Conservation (phyloP, 2,888 invertebrate genomes). For the Drosophila kanekoi region DNA sequence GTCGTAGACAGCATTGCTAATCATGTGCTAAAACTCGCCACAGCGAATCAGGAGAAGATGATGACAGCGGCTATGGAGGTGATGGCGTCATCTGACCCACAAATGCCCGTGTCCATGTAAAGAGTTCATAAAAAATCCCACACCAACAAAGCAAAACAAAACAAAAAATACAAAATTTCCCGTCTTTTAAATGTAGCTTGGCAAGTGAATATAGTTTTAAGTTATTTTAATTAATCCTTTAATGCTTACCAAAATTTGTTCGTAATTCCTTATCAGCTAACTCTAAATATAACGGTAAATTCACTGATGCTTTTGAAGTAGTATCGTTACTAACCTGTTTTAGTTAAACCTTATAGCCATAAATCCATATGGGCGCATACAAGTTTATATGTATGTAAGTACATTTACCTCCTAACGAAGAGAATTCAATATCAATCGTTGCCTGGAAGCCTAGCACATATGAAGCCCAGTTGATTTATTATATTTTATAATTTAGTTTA, state of each 20-base stretch:
- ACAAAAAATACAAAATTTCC: slow-evolving; percentile 13
- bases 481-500: slow-evolving; percentile 31
- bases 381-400: slow-evolving; percentile 15
- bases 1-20: slow-evolving; percentile 81
- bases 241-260: slow-evolving; percentile 31
- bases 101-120: slow-evolving; percentile 16
- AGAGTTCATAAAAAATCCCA: slow-evolving; percentile 1
- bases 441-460: slow-evolving; percentile 12
- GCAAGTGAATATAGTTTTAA: slow-evolving; percentile 28
- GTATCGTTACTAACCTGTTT: slow-evolving; percentile 19
- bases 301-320: slow-evolving; percentile 14
- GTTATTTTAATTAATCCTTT: slow-evolving; percentile 25
- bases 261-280: slow-evolving; percentile 15
- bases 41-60: slow-evolving; percentile 49
- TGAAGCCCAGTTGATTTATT: slow-evolving; percentile 43
- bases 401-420: background rate
- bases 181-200: slow-evolving; percentile 34
- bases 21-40: slow-evolving; percentile 79
- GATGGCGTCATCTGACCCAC: slow-evolving; percentile 1
- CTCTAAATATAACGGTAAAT: slow-evolving; percentile 24
- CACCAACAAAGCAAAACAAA: background rate
- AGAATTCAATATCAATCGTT: slow-evolving; percentile 24
- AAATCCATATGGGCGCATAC: background rate
- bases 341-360: slow-evolving; percentile 12
- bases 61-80: background rate